Conservation (phyloP, 2,888 invertebrate species). For the Anarsia innoxiella region DNA sequence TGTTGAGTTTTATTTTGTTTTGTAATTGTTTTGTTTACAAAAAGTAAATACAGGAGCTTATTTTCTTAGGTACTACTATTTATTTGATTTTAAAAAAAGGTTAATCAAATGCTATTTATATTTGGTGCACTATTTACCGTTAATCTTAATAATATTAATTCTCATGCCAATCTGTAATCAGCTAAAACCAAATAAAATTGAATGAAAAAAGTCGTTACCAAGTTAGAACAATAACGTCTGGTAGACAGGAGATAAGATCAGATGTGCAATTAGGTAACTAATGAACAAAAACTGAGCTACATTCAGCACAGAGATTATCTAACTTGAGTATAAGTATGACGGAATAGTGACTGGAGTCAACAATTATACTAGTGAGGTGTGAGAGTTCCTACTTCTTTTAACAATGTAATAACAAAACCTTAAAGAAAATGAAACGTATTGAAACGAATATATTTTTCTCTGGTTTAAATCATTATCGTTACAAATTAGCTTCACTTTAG, state of each 20-base stretch:
- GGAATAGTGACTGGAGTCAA: conserved; percentile 19
- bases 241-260: conserved; percentile 9
- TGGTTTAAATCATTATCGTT: no score
- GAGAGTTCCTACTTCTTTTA: conserved; percentile 21
- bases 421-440: conserved; percentile 1
- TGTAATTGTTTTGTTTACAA: no score
- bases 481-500: no score
- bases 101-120: no score
- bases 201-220: background rate
- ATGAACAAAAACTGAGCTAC: conserved; percentile 15
- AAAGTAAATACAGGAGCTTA: no score
- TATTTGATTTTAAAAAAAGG: no score
- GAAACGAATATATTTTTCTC: no score
- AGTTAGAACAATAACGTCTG: conserved; percentile 4
- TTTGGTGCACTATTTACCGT: no score
- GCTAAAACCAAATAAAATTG: background rate
- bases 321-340: conserved; percentile 18
- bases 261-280: conserved; percentile 14
- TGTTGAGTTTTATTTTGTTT: no score
- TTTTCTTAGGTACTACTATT: no score
- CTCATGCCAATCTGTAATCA: no score
- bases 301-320: conserved; percentile 13
- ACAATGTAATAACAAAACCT: conserved; percentile 14
- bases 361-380: conserved; percentile 21
- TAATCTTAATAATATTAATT: no score